Base-by-base conservation (phyloP, 2,888 invertebrate genomes). In the Drosophila falleni region DNA sequence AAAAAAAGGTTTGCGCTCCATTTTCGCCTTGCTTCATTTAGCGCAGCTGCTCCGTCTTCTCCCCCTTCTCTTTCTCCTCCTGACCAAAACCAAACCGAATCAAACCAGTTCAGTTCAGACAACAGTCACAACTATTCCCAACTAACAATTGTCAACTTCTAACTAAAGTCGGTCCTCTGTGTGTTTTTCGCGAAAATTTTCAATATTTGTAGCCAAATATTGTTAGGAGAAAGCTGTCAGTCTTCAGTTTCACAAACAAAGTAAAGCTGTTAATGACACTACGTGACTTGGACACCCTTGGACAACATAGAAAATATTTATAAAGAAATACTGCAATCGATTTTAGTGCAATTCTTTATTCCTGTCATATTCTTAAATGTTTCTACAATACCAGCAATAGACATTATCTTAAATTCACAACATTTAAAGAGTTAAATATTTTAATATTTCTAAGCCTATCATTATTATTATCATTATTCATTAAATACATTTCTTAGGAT, bases 1-100 rank as follows among this genome's bases (percentile, higher is more conserved):
- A 47, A 51, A 68, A 63, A 76, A 78, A 78, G 70, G 78, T 76
- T 78, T 58, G 69, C 70, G 76, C 31, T 61, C 70, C 74, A 77
- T 77, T 77, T 78, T 74, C 78, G 78, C 66, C 66, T 74, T 71
- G 76, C 71, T 77, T 77, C 76, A 77, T 77, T 78, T 77, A 71
- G 54, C 74, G 46, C 73, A 56, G 70, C 64, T 73, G 60, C 42
- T 6, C 5, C 44, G 4, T 5, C 10, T 11, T 0, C 11, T 2
- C 6, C n/a, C 0, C 2, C 33, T 5, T 15, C 29, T 8, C 9
- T 33, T 19, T n/a, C 11, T 29, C 26, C 0, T 1, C 26, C 6
- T 31, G 31, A 49, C 26, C 49, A 44, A 74, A 74, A 50, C 29
- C 55, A 58, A 75, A 47, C 41, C 46, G 31, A 73, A 54, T 29